Conservation (phyloP, 2,113 vertebrate species). For the Tonatia bakeri region DNA sequence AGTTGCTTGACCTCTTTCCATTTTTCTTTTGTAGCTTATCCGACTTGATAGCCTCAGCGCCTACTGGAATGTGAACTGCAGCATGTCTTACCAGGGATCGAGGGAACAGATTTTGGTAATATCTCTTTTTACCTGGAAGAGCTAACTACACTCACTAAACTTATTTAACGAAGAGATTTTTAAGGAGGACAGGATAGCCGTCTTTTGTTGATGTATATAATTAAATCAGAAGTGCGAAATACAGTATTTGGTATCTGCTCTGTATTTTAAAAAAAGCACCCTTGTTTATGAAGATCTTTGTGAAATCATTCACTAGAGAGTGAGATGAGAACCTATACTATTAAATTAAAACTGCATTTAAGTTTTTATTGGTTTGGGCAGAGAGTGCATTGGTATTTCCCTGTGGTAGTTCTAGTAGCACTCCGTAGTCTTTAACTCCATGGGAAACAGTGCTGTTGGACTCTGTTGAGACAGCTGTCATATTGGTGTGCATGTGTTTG, state of each 20-base stretch:
- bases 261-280: background rate
- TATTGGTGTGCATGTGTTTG: no score
- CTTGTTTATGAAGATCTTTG: slow-evolving; percentile 18
- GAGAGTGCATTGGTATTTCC: no score
- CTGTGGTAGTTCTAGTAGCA: no score
- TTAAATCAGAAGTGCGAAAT: background rate
- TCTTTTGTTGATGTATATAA: background rate
- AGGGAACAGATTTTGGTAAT: slow-evolving; percentile 91
- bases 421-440: no score
- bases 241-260: background rate
- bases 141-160: background rate
- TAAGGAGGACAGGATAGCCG: background rate
- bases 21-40: slow-evolving; percentile 83
- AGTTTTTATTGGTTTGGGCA: background rate
- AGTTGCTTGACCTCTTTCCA: background rate
- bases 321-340: background rate
- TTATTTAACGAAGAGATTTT: background rate
- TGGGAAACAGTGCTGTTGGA: no score
- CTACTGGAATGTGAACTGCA: slow-evolving; percentile 93
- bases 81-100: slow-evolving; percentile 85
- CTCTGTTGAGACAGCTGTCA: no score
- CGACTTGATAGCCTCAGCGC: slow-evolving; percentile 91
- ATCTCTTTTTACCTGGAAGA: background rate
- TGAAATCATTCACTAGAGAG: background rate
- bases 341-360: background rate